phyloP scores from a whole-genome alignment of 1,140 invertebrate genomes.

The Heliconius hermathena region DNA sequence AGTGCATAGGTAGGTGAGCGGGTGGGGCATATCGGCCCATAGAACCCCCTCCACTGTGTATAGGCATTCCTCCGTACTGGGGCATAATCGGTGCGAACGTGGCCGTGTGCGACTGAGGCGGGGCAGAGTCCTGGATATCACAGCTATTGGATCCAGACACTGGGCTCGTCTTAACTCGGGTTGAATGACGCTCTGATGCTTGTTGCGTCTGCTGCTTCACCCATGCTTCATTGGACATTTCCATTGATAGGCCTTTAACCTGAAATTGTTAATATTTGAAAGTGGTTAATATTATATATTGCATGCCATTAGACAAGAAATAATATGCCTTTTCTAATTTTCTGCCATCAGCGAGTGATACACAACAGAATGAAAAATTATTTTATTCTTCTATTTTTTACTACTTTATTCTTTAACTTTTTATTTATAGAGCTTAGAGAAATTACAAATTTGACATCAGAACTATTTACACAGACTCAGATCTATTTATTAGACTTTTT shows the following conservation, averaged over 20 bases:
- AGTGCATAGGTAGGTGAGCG: constrained; percentile 85
- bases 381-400: no score
- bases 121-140: constrained; percentile 60
- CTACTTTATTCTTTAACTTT: no score
- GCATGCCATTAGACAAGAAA: no score
- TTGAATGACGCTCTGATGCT: constrained; percentile 64
- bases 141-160: constrained; percentile 68
- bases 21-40: constrained; percentile 80
- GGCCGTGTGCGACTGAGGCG: constrained; percentile 64
- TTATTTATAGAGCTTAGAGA: no score
- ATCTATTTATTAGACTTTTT: no score
- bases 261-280: constrained; percentile 41
- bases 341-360: no score
- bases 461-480: no score
- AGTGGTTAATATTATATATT: no score
- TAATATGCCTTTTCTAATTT: no score
- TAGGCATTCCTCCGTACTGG: constrained; percentile 71
- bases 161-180: constrained; percentile 74
- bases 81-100: constrained; percentile 81
- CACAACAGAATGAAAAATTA: no score
- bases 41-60: constrained; percentile 78
- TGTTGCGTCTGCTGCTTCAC: constrained; percentile 75
- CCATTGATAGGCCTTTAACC: constrained; percentile 78
- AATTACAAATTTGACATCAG: no score
- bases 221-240: constrained; percentile 77